Base-by-base conservation (phyloP, 2,113 vertebrate genomes). In the Cyanistes caeruleus region DNA sequence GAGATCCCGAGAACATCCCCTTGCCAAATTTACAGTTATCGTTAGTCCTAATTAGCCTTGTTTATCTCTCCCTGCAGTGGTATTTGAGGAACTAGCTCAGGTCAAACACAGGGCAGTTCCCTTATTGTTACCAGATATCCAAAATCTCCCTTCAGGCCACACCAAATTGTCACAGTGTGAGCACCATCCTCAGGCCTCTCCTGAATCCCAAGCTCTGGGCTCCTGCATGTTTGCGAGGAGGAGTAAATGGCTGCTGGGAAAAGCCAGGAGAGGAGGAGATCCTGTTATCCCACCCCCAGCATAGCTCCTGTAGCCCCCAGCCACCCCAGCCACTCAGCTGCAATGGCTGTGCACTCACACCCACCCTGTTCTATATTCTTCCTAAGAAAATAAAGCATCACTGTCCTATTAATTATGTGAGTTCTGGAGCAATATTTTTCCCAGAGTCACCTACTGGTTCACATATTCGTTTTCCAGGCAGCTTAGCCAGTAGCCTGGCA, bases 391-490 rank as follows among this genome's bases (percentile, higher is more conserved):
- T 78, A 96, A 93, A 96, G 92, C 86, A 65, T 94, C 93, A 43
- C 91, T 96, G 89, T 95, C 84, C 80, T 62, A 67, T 94, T 96
- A 95, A 96, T 93, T 81, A 91, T 87, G 89, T 84, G 97, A 92
- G 90, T 90, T 94, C 86, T 51, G 70, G 74, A 93, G 83, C 88
- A 93, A 58, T 93, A 79, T 89, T 93, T 88, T 95, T 93, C 95
- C 97, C 93, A 95, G 94, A 95, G 92, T 97, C 92, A 95, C 96
- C 91, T 96, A 94, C 94, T 93, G 94, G 90, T 95, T 96, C 87
- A 72, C 85, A 51, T 76, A 79, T 69, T 96, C 79, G 7, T 90
- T 72, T 70, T 91, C 73, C 94, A 95, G 80, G 89, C 95, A 79
- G 94, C 84, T 95, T 89, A 96, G 81, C 75, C 83, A 91, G 96